These are phyloP conservation scores for Campylorhamphus procurvoides DNA, from an alignment of 2,113 vertebrate genomes.

Conservation along the genomic window DNA sequence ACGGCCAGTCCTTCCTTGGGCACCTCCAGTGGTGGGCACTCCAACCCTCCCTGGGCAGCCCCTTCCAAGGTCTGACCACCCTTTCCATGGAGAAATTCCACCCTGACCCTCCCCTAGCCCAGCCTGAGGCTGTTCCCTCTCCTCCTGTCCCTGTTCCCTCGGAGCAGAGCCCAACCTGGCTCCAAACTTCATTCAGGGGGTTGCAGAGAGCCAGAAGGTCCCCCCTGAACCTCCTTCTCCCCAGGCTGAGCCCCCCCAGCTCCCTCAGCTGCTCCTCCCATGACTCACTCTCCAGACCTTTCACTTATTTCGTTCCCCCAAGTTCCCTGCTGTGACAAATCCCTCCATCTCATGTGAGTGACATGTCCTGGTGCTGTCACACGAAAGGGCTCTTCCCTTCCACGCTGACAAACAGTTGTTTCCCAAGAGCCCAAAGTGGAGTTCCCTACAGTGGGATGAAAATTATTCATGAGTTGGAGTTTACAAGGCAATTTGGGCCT, in stretches of 20 bases:
- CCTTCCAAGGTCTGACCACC: neutral
- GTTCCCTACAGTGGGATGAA: neutral
- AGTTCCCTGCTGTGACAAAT: neutral
- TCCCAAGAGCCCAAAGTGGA: neutral
- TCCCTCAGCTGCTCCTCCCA: neutral
- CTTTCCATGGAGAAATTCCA: neutral
- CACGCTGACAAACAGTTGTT: neutral
- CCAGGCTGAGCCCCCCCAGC: neutral
- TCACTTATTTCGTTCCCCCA: neutral
- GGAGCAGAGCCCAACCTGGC: neutral
- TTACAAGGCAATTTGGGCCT: neutral
- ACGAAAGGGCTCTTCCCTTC: too few relatives aligned
- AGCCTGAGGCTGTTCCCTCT: too few relatives aligned
- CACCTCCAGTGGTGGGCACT: neutral
- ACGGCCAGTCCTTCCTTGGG: neutral
- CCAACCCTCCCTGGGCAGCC: neutral
- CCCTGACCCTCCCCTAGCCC: neutral
- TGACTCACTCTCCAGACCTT: neutral
- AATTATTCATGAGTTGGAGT: rapidly evolving
- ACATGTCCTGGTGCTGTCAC: rapidly evolving
- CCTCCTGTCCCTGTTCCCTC: neutral
- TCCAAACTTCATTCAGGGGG: neutral
- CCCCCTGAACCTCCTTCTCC: neutral
- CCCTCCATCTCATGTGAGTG: neutral
- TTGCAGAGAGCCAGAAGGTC: neutral